Conservation (phyloP, 30 jellyfish, hydroid and myxozoan genomes). For the Cassiopea xamachana region DNA sequence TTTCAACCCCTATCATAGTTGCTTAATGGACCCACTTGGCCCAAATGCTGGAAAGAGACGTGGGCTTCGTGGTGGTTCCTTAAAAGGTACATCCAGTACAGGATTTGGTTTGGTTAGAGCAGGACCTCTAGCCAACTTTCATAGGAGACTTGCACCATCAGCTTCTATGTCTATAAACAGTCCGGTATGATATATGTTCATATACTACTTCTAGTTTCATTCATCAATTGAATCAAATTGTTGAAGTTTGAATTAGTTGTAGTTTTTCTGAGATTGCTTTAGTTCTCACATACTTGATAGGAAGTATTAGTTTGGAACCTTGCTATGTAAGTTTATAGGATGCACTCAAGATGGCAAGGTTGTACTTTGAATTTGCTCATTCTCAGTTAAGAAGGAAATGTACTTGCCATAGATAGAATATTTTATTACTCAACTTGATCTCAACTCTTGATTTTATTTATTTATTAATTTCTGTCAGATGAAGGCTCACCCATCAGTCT, state of each 20-base stretch:
- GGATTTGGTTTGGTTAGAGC: slow-evolving; percentile 83
- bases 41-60: slow-evolving; percentile 73
- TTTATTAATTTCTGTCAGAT: slow-evolving; percentile 25
- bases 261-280: no score
- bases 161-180: slow-evolving; percentile 73
- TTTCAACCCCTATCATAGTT: slow-evolving; percentile 7
- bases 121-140: slow-evolving; percentile 94
- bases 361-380: no score
- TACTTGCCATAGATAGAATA: no score
- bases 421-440: neutral
- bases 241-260: no score
- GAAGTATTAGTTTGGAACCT: no score
- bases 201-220: neutral
- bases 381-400: no score
- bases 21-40: slow-evolving; percentile 95
- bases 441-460: neutral
- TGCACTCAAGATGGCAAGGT: no score
- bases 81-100: slow-evolving; percentile 80
- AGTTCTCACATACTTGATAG: no score
- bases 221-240: neutral
- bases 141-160: slow-evolving; percentile 86
- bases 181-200: slow-evolving; percentile 47
- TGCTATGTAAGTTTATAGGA: no score
- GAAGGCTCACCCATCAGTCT: slow-evolving; percentile 80
- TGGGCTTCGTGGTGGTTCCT: slow-evolving; percentile 83